Percentiles rank a stretch among this genome's conserved stretches.
phyloP scores from a whole-genome alignment of 1,140 invertebrate genomes.

The Scaptomyza montana region DNA sequence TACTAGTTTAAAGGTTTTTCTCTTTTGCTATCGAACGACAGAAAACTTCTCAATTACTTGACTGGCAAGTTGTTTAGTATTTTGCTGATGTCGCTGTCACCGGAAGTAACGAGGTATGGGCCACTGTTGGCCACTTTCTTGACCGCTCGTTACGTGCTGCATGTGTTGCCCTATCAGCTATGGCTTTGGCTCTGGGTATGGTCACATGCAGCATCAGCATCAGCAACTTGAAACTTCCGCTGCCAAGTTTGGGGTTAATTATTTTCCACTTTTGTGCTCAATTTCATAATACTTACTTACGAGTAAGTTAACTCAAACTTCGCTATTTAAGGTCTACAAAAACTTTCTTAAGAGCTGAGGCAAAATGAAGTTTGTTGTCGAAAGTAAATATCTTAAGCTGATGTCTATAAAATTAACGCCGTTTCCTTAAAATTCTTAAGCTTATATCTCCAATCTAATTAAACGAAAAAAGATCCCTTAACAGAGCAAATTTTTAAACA shows the following conservation, averaged over 20 bases:
- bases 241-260: conserved; percentile 75
- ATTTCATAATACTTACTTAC: conserved; percentile 43
- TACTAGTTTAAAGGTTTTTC: conserved; percentile 26
- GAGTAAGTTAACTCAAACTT: conserved; percentile 27
- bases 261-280: conserved; percentile 76
- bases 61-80: conserved; percentile 50
- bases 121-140: conserved; percentile 36
- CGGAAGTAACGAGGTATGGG: conserved; percentile 17
- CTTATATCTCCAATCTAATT: too few species aligned
- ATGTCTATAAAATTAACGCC: too few species aligned
- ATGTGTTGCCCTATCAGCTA: conserved; percentile 58
- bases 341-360: conserved; percentile 26
- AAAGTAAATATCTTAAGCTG: not conserved
- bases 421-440: too few species aligned
- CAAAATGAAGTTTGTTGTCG: not conserved
- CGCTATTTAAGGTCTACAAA: conserved; percentile 9
- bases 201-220: conserved; percentile 39
- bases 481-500: too few species aligned
- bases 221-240: conserved; percentile 69
- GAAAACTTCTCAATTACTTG: conserved; percentile 72
- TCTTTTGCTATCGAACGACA: conserved; percentile 36
- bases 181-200: conserved; percentile 4
- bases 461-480: too few species aligned
- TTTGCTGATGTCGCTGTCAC: conserved; percentile 41
- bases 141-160: conserved; percentile 78